Conservation (phyloP, 2,888 invertebrate genomes). For the Calameuta idolon region DNA sequence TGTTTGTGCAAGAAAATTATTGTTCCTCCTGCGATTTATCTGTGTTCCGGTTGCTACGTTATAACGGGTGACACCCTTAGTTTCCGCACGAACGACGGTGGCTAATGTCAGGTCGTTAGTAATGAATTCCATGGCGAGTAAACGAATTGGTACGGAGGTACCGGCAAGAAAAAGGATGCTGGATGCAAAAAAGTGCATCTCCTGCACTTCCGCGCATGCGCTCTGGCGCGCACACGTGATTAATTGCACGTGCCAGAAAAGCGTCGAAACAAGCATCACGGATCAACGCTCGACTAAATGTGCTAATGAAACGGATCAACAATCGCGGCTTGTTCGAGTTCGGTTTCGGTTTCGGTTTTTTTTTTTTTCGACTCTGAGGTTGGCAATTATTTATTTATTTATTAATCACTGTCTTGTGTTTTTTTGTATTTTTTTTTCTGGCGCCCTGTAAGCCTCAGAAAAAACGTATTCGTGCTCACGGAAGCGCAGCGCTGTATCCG, state of each 20-base stretch:
- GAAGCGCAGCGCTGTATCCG: neutral
- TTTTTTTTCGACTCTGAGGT: neutral
- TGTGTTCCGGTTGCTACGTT: neutral
- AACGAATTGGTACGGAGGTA: neutral
- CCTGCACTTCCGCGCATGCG: neutral
- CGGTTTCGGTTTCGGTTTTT: neutral
- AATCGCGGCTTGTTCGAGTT: constrained; percentile 9
- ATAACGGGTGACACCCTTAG: neutral
- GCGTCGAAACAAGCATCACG: constrained; percentile 27
- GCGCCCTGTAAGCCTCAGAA: neutral
- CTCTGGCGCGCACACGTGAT: constrained; percentile 6
- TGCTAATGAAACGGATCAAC: constrained; percentile 26
- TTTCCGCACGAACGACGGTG: neutral
- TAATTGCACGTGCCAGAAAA: constrained; percentile 23
- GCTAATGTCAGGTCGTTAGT: constrained; percentile 22
- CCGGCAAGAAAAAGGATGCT: neutral
- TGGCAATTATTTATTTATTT: neutral
- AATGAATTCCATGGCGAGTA: constrained; percentile 15
- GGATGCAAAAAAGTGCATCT: constrained; percentile 5
- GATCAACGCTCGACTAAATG: constrained; percentile 26
- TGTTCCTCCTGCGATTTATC: neutral
- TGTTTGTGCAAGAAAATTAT: neutral
- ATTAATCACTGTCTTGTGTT: neutral
- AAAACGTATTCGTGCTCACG: constrained; percentile 11
- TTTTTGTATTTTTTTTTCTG: neutral